Evolutionary conservation across 2,888 invertebrate species (phyloP).

Genomic region (Drosophila kuntzei): DNA sequence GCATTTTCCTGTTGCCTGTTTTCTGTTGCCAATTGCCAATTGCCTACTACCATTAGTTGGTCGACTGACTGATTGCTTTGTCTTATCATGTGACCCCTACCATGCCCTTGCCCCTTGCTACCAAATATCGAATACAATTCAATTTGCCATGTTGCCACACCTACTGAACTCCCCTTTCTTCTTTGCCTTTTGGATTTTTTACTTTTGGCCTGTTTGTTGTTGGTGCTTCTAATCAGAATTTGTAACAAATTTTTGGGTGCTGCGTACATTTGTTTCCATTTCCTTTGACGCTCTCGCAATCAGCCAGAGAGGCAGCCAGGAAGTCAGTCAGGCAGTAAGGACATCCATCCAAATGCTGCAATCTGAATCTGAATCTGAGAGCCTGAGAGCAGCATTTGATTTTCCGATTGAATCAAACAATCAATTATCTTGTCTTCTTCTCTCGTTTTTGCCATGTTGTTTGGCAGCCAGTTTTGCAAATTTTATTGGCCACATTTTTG

Average conservation of each 20-base stretch:
- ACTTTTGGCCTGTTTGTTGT: constrained; percentile 56
- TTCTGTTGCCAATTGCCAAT: constrained; percentile 5
- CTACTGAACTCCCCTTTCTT: constrained; percentile 36
- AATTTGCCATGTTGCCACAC: constrained; percentile 71
- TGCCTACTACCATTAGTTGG: constrained; percentile 47
- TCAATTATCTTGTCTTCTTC: constrained; percentile 76
- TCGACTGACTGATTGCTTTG: constrained; percentile 78
- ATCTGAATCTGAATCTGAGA: constrained; percentile 17
- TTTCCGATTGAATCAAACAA: constrained; percentile 80
- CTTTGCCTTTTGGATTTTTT: constrained; percentile 39
- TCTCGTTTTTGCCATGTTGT: constrained; percentile 21
- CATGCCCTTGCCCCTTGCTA: constrained; percentile 5
- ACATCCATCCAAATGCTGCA: constrained; percentile 48
- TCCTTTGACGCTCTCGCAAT: constrained; percentile 75
- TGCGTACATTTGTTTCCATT: constrained; percentile 69
- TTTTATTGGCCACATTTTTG: constrained; percentile 73
- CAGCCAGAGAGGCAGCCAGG: constrained; percentile 58
- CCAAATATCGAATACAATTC: constrained; percentile 72
- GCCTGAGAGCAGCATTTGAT: constrained; percentile 69
- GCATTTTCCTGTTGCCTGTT: constrained; percentile 20
- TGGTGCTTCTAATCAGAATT: constrained; percentile 78
- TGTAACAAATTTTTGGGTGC: constrained; percentile 74
- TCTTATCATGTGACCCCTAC: constrained; percentile 62
- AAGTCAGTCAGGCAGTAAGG: constrained; percentile 49
- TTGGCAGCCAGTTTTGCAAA: constrained; percentile 52